A percentile compares a stretch with the other conserved stretches of the same genome.
Evolutionary conservation across 2,888 invertebrate genomes (phyloP).

Genomic region (Polydrusus pterygomalis): DNA sequence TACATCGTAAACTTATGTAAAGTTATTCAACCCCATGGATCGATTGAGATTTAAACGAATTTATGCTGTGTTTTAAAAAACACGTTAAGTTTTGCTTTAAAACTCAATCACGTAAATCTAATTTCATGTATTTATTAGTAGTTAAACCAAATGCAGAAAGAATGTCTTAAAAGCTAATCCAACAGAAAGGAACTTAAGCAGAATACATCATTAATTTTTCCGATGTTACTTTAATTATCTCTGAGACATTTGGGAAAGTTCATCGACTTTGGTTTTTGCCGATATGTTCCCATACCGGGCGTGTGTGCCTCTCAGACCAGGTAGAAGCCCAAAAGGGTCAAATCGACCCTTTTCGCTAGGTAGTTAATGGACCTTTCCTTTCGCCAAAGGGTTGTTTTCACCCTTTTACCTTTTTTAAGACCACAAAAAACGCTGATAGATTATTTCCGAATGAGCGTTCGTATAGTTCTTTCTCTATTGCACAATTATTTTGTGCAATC

Average conservation of each 20-base stretch:
- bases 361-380: constrained; percentile 50
- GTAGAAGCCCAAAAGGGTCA: constrained; percentile 32
- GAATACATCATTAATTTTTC: constrained; percentile 26
- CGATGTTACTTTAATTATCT: constrained; percentile 34
- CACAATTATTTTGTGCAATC: constrained; percentile 55
- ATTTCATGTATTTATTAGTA: neutral
- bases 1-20: too few species aligned
- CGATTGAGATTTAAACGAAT: neutral
- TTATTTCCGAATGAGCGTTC: constrained; percentile 51
- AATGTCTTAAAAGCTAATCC: neutral
- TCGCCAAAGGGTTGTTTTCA: constrained; percentile 57
- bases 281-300: constrained; percentile 41
- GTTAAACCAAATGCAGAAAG: neutral
- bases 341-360: constrained; percentile 49
- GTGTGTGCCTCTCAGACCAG: constrained; percentile 45
- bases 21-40: too few species aligned
- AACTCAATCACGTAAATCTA: constrained; percentile 9
- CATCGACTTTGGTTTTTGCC: constrained; percentile 47
- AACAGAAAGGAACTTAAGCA: neutral
- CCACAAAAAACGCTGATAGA: constrained; percentile 54
- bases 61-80: neutral
- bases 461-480: constrained; percentile 47
- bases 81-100: constrained; percentile 1
- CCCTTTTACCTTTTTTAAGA: constrained; percentile 52
- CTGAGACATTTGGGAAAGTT: constrained; percentile 39